Base-by-base conservation (phyloP, 2,888 invertebrate genomes). In the Plagodis dolabraria region DNA sequence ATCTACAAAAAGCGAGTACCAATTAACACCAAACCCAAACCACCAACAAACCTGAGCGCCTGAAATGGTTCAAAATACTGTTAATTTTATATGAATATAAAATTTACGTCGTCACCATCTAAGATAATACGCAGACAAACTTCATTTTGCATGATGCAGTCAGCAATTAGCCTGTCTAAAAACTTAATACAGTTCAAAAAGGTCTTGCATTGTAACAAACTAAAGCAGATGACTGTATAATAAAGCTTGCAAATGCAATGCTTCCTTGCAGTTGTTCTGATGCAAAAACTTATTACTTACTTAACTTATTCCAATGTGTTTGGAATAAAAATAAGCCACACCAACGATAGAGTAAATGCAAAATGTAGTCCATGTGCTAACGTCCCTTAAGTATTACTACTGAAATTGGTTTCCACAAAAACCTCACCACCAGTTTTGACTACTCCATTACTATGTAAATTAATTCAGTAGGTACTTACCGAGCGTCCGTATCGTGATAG, bases 401-500 rank as follows among this genome's bases (percentile, higher is more conserved):
- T 50, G 11, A 38, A 57, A 53, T 52, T 35, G 40, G 47, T 33
- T 10, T 53, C 56, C 56, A 54, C 51, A 47, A 59, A 55, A 62
- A 51, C 36, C 54, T 50, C 47, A 8, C 60, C 60, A 57, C 56
- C 60, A 61, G 60, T 61, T 61, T 57, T 56, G 56, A 61, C 60
- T 61, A 57, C 56, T 57, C 33, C 55, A 55, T 59, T 60, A 60
- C 42, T 53, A 53, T 61, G 60, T 53, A 49, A 61, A 60, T 54
- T 40, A 51, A 34, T 53, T 43, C 54, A 35, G 8, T 22, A 22
- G 22, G 22, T 53, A 87, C 94, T 93, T 94, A 98, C 98, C 98
- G 80, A 97, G 94, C 58, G 99, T 99, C 82, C 96, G 94, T 71
- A 98, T 96, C 60, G 96, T 97, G 82, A 98, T 96, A 63, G 97